These are phyloP conservation scores for Haemorhous mexicanus DNA, from an alignment of 2,113 vertebrate species.

Conservation along the genomic window DNA sequence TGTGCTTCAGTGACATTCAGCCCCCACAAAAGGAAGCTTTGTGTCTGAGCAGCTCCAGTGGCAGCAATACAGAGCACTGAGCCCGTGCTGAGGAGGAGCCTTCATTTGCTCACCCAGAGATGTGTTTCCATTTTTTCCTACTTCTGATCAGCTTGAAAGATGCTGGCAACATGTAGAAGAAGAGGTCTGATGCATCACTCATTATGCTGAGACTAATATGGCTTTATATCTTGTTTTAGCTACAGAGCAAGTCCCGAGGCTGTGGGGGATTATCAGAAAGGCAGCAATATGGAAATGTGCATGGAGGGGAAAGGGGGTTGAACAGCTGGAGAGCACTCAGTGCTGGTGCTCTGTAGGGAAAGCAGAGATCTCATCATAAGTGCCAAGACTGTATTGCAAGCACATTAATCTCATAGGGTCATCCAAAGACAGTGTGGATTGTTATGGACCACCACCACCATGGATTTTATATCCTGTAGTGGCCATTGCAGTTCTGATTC, in stretches of 20 bases:
- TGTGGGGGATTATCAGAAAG: not conserved
- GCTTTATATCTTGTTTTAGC: slow-evolving; percentile 36
- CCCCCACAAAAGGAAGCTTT: slow-evolving; percentile 3
- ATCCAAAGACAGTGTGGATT: not conserved
- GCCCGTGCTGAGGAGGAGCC: not conserved
- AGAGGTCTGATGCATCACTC: not conserved
- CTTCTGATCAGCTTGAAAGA: not conserved
- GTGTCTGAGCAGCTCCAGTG: not conserved
- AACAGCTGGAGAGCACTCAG: not conserved
- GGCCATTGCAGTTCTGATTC: not conserved
- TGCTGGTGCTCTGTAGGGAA: not conserved
- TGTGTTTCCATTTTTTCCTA: not conserved
- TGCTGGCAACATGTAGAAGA: not conserved
- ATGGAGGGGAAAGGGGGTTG: not conserved
- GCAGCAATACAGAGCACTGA: not conserved
- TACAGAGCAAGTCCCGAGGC: not conserved
- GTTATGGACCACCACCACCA: not conserved
- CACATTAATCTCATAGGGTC: not conserved
- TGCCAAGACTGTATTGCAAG: not conserved
- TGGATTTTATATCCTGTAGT: not conserved
- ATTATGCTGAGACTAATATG: not conserved
- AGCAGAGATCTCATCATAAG: not conserved
- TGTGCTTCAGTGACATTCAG: slow-evolving; percentile 9
- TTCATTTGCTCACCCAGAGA: not conserved
- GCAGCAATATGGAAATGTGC: not conserved